phyloP scores from a whole-genome alignment of 2,113 vertebrate species.

The Paramisgurnus dabryanus region DNA sequence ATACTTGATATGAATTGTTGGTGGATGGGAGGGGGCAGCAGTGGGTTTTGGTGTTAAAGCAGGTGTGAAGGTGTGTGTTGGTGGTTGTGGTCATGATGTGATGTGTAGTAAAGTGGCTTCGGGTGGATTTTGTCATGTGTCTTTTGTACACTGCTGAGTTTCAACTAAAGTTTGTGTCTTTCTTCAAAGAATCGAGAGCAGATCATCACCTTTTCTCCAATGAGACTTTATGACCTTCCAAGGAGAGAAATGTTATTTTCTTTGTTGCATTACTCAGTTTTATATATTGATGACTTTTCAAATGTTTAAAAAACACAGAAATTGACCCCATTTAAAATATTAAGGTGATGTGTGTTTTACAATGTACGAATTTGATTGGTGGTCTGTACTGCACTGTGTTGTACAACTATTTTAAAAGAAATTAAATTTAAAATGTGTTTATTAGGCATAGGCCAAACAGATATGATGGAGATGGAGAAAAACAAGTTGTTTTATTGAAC shows the following conservation, averaged over 20 bases:
- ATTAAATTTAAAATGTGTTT: not conserved
- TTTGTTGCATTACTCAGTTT: not conserved
- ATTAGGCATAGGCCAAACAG: not conserved
- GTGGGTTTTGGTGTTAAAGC: constrained; percentile 21
- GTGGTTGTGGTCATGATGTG: constrained; percentile 8
- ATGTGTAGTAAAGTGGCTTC: constrained; percentile 36
- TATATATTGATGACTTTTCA: not conserved
- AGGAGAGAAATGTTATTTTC: not conserved
- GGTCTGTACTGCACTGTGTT: not conserved
- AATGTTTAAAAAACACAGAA: not conserved
- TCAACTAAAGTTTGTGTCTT: not conserved
- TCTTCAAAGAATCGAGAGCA: not conserved
- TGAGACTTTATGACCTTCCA: not conserved
- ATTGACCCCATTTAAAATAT: not conserved
- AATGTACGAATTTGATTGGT: not conserved
- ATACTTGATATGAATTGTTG: not conserved
- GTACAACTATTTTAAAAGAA: not conserved
- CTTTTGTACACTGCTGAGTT: constrained; percentile 8
- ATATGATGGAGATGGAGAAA: not conserved
- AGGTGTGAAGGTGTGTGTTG: constrained; percentile 8
- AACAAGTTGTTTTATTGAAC: not conserved
- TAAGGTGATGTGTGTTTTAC: not conserved
- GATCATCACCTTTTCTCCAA: not conserved
- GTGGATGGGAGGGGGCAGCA: not conserved
- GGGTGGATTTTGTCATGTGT: constrained; percentile 23